Base-by-base conservation (phyloP, 2,888 invertebrate species). In the Aleiodes testaceus region DNA sequence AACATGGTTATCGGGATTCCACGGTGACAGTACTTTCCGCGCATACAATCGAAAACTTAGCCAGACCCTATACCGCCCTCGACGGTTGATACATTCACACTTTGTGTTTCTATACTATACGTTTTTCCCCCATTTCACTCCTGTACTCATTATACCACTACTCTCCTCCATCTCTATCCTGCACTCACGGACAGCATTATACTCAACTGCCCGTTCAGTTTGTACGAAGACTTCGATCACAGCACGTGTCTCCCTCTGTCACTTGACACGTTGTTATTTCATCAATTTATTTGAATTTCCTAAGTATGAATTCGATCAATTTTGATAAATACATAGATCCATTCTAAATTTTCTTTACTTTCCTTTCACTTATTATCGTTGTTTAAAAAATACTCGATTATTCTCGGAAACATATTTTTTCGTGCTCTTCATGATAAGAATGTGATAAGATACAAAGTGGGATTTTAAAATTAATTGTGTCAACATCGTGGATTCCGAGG, bases 1-100 rank as follows among this genome's bases (percentile, higher is more conserved):
- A 74, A 78, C 75, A 26, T 78, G 75, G 81, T 82, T 82, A 82
- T 82, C 82, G 79, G 78, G 68, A 55, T 55, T 79, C 75, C 75
- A 78, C 80, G 52, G 74, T 75, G 69, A 73, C 72, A 14, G 12
- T 12, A 36, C 7, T 36, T 36, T 9, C 65, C 72, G 70, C 70
- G 66, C 71, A 70, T 66, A 73, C 74, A 73, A 70, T 73, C 66
- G 71, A 53, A 66, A 72, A 63, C 76, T 73, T 49, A 47, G 26
- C 30, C 42, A 20, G 66, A 74, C 64, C 66, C 73, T 52, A 36
- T 36, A 55, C 14, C n/a, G 59, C 42, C 59, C 72, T 77, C 72
- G 22, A 11, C 50, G 53, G 50, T 42, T 53, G 11, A 44, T 61
- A 44, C 64, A 64, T 67, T 61, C 53, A 66, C 45, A 74, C 65